These are phyloP conservation scores for Ancistrus triradiatus DNA, from an alignment of 2,113 vertebrate species.

Conservation along the genomic window DNA sequence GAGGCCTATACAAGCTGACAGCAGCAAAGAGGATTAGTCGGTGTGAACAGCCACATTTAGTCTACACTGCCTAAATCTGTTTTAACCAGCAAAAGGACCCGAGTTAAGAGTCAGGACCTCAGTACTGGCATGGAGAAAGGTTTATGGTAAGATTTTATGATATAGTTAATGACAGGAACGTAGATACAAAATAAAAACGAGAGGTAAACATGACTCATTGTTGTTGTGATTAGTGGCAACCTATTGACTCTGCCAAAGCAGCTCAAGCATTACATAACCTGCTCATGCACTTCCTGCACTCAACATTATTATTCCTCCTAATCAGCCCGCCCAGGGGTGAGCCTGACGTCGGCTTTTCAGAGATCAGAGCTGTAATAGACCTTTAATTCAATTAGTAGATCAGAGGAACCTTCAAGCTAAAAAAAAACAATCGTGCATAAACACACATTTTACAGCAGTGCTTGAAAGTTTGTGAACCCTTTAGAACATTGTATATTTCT, in stretches of 20 bases:
- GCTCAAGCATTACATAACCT: conserved; percentile 34
- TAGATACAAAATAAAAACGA: background rate
- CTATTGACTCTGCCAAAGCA: conserved; percentile 13
- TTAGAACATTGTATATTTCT: too few relatives aligned
- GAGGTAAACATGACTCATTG: background rate
- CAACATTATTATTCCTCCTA: background rate
- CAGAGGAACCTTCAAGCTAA: too few relatives aligned
- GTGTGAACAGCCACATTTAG: conserved; percentile 63
- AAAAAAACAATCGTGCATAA: too few relatives aligned
- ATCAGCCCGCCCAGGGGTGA: background rate
- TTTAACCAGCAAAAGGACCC: conserved; percentile 21
- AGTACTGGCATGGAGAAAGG: background rate
- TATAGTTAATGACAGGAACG: background rate
- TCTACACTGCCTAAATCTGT: conserved; percentile 54
- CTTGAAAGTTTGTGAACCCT: too few relatives aligned
- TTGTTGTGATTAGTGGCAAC: background rate
- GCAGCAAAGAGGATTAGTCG: conserved; percentile 64
- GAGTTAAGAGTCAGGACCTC: conserved; percentile 14
- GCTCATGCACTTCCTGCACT: background rate
- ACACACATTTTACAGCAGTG: too few relatives aligned
- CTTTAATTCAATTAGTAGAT: too few relatives aligned
- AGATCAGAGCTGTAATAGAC: too few relatives aligned
- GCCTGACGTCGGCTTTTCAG: too few relatives aligned
- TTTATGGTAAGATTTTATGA: background rate
- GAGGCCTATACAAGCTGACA: conserved; percentile 34